These are phyloP conservation scores for Bos indicus DNA, from an alignment of 2,113 vertebrate species.

Conservation along the genomic window DNA sequence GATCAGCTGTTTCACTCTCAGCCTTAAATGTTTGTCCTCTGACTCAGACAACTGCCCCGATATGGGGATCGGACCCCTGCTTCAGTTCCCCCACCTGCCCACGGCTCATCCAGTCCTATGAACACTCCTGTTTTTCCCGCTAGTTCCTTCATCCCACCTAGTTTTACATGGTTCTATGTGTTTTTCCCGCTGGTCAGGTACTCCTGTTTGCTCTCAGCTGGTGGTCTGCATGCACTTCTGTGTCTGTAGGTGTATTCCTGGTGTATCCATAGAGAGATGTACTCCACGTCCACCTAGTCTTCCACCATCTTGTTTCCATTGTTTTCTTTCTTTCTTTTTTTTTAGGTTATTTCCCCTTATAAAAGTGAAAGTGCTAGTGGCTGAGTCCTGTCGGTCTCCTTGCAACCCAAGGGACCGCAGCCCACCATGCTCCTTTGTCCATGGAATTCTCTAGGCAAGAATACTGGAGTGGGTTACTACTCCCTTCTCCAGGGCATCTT, in stretches of 20 bases:
- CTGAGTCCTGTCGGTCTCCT: not conserved
- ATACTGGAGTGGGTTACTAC: not conserved
- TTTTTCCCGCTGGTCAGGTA: not conserved
- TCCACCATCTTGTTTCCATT: not conserved
- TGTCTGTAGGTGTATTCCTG: not conserved
- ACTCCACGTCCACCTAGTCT: not conserved
- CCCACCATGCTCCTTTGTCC: not conserved
- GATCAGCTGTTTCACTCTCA: not conserved
- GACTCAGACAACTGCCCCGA: not conserved
- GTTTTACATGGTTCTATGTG: not conserved
- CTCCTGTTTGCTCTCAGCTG: not conserved
- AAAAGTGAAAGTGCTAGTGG: not conserved
- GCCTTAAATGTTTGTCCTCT: not conserved
- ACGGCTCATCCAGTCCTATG: accelerated
- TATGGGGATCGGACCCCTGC: not conserved
- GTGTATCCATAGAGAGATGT: not conserved
- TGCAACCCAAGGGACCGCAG: accelerated
- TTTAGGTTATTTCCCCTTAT: not conserved
- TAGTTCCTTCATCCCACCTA: not conserved
- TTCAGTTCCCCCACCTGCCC: not conserved
- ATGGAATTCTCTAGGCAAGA: not conserved
- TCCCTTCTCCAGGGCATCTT: not conserved
- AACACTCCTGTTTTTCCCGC: not conserved
- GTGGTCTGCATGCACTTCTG: not conserved
- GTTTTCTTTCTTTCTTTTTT: not conserved